Evolutionary conservation across 2,888 invertebrate genomes (phyloP).

Genomic region (Dryomyza anilis): DNA sequence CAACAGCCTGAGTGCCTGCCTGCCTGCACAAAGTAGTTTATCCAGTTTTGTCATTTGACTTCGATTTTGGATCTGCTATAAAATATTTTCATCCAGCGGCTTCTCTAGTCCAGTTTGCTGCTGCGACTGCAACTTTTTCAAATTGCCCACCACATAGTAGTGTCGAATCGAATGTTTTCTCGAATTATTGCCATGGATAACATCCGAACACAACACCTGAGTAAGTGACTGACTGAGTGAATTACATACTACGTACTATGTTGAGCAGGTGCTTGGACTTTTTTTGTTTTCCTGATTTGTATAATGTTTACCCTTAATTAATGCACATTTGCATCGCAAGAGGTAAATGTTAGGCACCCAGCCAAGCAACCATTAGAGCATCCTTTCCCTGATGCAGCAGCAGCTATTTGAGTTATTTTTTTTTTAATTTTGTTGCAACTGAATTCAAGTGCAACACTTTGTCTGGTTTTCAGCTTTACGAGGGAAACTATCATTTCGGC

Average conservation of each 20-base stretch:
- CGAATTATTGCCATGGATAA: not conserved
- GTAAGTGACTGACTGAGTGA: conserved; percentile 3
- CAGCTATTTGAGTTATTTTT: too few species aligned
- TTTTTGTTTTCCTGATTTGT: not conserved
- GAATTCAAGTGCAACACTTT: too few species aligned
- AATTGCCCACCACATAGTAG: not conserved
- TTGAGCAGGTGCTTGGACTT: conserved; percentile 6
- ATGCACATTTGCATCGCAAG: too few species aligned
- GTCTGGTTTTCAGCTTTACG: too few species aligned
- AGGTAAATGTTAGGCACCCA: too few species aligned
- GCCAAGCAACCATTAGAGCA: too few species aligned
- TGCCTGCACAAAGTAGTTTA: conserved; percentile 19
- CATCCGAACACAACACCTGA: conserved; percentile 2
- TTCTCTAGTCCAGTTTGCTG: not conserved
- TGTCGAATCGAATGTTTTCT: conserved; percentile 7
- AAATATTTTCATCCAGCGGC: conserved; percentile 6
- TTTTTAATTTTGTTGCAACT: too few species aligned
- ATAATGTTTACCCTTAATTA: conserved; percentile 21
- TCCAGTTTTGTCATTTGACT: conserved; percentile 26
- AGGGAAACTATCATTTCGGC: not conserved
- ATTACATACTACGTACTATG: too few species aligned
- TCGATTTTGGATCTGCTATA: conserved; percentile 11
- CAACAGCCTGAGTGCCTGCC: too few species aligned
- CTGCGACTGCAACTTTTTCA: not conserved
- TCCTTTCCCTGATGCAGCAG: too few species aligned